Conservation (phyloP, 35 echinoderm and acorn worm species). For the Ptychodera flava region DNA sequence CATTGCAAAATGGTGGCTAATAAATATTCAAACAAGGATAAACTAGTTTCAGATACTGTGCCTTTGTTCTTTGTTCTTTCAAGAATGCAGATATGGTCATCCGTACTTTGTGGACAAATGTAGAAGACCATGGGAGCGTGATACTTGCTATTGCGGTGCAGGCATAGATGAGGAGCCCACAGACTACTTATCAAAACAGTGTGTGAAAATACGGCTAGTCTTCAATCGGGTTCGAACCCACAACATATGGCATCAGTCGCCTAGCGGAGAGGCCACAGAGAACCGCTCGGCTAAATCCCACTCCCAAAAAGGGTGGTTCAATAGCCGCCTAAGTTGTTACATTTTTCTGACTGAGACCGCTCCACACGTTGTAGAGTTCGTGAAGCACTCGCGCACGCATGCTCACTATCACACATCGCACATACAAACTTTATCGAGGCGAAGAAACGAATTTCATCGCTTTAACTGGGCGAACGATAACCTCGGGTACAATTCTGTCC, state of each 20-base stretch:
- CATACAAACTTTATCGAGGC: no score
- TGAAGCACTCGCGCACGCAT: no score
- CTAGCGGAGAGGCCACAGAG: neutral
- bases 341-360: no score
- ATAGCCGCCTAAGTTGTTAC: no score
- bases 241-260: neutral
- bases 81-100: neutral
- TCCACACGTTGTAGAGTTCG: no score
- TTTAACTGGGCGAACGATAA: no score
- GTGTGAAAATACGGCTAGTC: neutral
- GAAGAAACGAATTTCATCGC: no score
- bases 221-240: neutral
- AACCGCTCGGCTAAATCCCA: neutral
- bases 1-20: no score
- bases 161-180: neutral
- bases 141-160: neutral
- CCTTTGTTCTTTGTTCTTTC: neutral
- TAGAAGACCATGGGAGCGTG: neutral
- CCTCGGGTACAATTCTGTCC: no score
- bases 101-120: neutral
- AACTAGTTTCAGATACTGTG: no score
- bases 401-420: no score
- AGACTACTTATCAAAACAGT: neutral
- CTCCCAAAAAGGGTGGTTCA: no score
- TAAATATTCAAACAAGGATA: neutral